Evolutionary conservation across 2,888 invertebrate genomes (phyloP).

Genomic region (Ophion slaviceki): DNA sequence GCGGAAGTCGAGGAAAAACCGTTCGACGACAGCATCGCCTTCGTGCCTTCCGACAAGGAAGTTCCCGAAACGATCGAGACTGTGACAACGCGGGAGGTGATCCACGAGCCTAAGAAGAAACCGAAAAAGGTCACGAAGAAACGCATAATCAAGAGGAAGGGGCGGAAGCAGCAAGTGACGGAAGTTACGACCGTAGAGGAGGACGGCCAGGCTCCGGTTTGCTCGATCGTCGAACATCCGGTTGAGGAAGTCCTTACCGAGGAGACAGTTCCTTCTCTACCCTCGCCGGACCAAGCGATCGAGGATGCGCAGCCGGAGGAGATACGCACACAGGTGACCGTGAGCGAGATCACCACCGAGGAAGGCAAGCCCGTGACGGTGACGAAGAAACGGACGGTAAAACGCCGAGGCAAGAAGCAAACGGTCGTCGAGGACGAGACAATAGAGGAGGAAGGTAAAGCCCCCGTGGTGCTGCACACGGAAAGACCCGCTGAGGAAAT

Average conservation of each 20-base stretch:
- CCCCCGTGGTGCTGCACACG: conserved; percentile 78
- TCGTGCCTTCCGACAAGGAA: conserved; percentile 67
- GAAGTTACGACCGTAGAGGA: conserved; percentile 72
- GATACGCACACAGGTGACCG: conserved; percentile 78
- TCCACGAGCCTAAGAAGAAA: conserved; percentile 70
- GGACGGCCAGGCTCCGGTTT: conserved; percentile 71
- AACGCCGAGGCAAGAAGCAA: conserved; percentile 76
- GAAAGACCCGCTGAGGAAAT: conserved; percentile 73
- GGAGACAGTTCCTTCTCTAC: conserved; percentile 68
- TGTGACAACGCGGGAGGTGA: conserved; percentile 68
- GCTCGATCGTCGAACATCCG: conserved; percentile 71
- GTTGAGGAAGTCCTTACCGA: conserved; percentile 64
- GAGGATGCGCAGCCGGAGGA: conserved; percentile 76
- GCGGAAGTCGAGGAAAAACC: conserved; percentile 70
- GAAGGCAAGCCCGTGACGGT: conserved; percentile 76
- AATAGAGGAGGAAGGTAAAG: conserved; percentile 62
- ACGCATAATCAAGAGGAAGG: conserved; percentile 77
- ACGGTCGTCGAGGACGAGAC: conserved; percentile 76
- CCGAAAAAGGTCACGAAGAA: conserved; percentile 80
- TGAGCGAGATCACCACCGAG: conserved; percentile 76
- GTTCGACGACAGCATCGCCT: conserved; percentile 69
- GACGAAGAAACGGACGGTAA: conserved; percentile 69
- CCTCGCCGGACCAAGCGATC: conserved; percentile 22
- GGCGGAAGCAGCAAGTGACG: conserved; percentile 77
- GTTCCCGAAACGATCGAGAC: conserved; percentile 71